Evolutionary conservation across 2,797 vertebrate genomes (phyloP), one percentile per base, ranked within the genome.

Genomic region (Chrysolophus pictus): DNA sequence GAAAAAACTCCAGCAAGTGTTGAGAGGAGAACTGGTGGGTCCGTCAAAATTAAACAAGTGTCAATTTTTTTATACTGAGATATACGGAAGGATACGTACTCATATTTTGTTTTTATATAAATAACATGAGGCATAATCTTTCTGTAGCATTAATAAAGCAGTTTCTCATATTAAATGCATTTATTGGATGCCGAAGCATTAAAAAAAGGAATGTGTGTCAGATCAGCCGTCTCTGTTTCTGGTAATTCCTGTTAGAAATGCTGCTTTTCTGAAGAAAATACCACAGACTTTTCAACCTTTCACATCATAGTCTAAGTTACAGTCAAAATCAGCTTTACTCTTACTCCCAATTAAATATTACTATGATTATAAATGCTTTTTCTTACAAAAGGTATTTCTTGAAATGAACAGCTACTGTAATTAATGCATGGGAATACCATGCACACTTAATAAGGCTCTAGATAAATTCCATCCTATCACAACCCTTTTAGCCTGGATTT

Each of bases 391-490:
- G 3, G 14, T 10, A 37, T 49, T 79, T 71, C 59, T 64, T 78
- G 59, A 81, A 81, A 78, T 14, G 13, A 85, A 60, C 39, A 86
- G 42, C 10, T 77, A 74, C 55, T 39, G 60, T 46, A 65, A 28
- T 21, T 42, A 80, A 51, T 3, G 22, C n/a, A 26, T 3, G 6
- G 58, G 10, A 82, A 28, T 68, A 85, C 28, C n/a, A 44, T 62
- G n/a, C 55, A 89, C 41, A 37, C 24, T 75, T 87, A 63, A n/a
- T 2, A 31, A 78, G 11, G 11, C 28, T 37, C 11, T 42, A 90
- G 89, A 82, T 49, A 87, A 93, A 91, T 33, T 65, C 22, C 28
- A 7, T 55, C 70, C 64, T 68, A 37, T 39, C n/a, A 63, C 19
- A 69, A 7, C 37, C 51, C 47, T 90, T 78, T 73, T 22, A 92